Evolutionary conservation across 2,888 invertebrate genomes (phyloP), one percentile per base, ranked within the genome.

Genomic region (Drosophila vallismaia): DNA sequence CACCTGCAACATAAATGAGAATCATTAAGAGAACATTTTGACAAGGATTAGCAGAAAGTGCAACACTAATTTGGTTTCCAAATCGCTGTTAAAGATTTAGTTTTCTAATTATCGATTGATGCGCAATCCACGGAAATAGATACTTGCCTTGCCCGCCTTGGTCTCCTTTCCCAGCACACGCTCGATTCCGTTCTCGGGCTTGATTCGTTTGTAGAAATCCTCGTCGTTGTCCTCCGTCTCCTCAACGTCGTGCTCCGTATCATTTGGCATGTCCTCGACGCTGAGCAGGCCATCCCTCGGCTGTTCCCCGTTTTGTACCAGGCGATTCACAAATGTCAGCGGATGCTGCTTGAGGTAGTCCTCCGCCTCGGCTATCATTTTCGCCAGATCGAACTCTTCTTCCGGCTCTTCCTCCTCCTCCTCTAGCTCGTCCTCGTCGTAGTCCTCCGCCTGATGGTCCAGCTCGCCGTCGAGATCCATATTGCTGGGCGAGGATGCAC

Each of bases 161-260:
- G 78, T 85, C 40, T 88, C 83, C 58, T 89, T 90, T 63, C 90
- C 90, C 6, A 90, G 62, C 10, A 90, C 71, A 44, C 80, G 85
- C 24, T 89, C 79, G 3, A 90, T 84, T 51, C 90, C 90, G 42
- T 90, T 90, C 48, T 90, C 90, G 1, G 89, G 82, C 26, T 75
- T 75, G 31, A 77, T 77, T 38, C 82, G 75, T n/a, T 75, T 83
- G 60, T 84, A 87, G 46, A 82, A 75, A 60, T 84, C 79, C 4
- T 79, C 86, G 38, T 86, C 89, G 49, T 68, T 70, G 52, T 67
- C 50, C 8, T 57, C 51, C 7, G 51, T 31, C 9, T 49, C 40
- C 12, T 51, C 59, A 19, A 68, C 64, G 8, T 74, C 74, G 7
- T 36, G 5, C 12, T n/a, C n/a, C 12, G 71, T 55, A n/a, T 52